phyloP scores from a whole-genome alignment of 1,140 invertebrate species.

The Cydia fagiglandana region DNA sequence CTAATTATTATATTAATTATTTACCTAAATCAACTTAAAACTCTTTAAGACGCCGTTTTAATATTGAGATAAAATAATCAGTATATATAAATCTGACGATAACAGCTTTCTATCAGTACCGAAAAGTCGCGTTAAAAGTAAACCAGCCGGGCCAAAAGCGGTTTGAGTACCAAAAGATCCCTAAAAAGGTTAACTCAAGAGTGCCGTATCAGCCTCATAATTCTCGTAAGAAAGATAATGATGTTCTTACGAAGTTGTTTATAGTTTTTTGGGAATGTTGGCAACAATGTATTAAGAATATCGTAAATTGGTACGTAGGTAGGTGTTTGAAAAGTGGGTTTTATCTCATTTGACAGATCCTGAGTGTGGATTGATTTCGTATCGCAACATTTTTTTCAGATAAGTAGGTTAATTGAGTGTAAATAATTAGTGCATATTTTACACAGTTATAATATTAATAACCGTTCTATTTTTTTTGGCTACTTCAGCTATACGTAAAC shows the following conservation, averaged over 20 bases:
- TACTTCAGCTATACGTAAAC: no score
- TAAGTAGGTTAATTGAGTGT: not conserved
- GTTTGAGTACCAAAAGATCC: conserved; percentile 32
- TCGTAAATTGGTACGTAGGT: conserved; percentile 33
- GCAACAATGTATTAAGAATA: conserved; percentile 38
- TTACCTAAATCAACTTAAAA: conserved; percentile 3
- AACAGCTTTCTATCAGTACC: conserved; percentile 27
- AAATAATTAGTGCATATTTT: not conserved
- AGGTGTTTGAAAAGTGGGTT: conserved; percentile 24
- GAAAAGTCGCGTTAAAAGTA: conserved; percentile 21
- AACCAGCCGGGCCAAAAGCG: conserved; percentile 37
- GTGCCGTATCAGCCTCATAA: conserved; percentile 38
- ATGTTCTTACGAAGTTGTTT: conserved; percentile 40
- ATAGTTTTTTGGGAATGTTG: conserved; percentile 40
- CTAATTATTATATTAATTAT: not conserved
- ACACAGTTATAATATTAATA: no score
- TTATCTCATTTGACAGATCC: conserved; percentile 10
- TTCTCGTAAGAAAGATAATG: conserved; percentile 43
- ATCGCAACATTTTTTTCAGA: not conserved
- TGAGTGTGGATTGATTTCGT: conserved; percentile 14
- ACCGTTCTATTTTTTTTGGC: no score
- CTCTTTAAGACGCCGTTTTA: conserved; percentile 12
- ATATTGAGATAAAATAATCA: conserved; percentile 25
- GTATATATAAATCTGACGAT: conserved; percentile 23
- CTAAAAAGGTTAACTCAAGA: conserved; percentile 42